Evolutionary conservation across 2,113 vertebrate genomes (phyloP), one percentile per base, ranked within the genome.

Genomic region (Sylvicapra grimmia): DNA sequence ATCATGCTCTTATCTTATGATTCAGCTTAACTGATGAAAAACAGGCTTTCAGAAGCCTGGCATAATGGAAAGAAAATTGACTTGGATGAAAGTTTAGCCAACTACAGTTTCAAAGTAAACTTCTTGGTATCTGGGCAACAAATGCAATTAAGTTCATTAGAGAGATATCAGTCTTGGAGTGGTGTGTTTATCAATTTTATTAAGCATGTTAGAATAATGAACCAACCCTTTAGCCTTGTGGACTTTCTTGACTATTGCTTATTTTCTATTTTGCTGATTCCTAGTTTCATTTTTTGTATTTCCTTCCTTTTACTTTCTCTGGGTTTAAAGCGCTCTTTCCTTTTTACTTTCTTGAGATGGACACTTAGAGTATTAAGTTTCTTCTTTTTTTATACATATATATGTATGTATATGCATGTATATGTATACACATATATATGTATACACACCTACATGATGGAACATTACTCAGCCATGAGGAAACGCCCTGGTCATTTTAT

Each of bases 81-180:
- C 53, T 54, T 89, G 56, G 11, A 85, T 85, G 65, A 27, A 94
- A 92, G 31, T 65, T 94, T 61, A 96, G 56, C 33, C 89, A 95
- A 93, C 92, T 89, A 93, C 1, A 51, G 10, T 83, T 96, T 87
- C 83, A 79, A 68, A 63, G 92, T 56, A 87, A 96, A 95, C 36
- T 91, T 96, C 65, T 93, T 84, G 91, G 63, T 65, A 88, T 96
- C 58, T 51, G 86, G 77, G 61, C 82, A 97, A 94, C 77, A 89
- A 15, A 87, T 23, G 53, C 6, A 85, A 75, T 92, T 82, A 88
- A 89, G 4, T 36, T 63, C 80, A 93, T 91, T 68, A 90, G 33
- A 77, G 54, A 91, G 44, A 91, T 94, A 75, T 80, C 27, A 82
- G 53, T 95, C n/a, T 96, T 63, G 21, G 21, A 10, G 47, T 31